A percentile compares a stretch with the other conserved stretches of the same genome.
phyloP scores from a whole-genome alignment of 1,140 invertebrate genomes.

The Maconellicoccus hirsutus region DNA sequence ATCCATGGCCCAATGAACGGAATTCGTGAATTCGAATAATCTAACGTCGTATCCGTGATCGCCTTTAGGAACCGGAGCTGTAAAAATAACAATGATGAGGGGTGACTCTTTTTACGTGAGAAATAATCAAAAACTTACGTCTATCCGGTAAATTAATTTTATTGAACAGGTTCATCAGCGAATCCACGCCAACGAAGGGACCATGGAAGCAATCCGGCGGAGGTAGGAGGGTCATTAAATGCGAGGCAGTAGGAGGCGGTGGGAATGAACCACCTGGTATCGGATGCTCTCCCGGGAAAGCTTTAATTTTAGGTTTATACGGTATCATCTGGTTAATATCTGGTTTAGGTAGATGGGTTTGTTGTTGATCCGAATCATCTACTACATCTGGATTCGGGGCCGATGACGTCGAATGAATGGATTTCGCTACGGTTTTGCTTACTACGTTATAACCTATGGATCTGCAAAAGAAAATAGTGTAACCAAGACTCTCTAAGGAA shows the following conservation, averaged over 20 bases:
- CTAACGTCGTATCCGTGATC: slow-evolving; percentile 67
- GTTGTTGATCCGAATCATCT: slow-evolving; percentile 33
- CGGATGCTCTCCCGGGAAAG: slow-evolving; percentile 70
- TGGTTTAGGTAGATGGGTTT: slow-evolving; percentile 49
- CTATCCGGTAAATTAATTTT: slow-evolving; percentile 74
- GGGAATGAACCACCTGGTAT: slow-evolving; percentile 78
- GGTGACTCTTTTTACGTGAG: not conserved
- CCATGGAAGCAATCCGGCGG: slow-evolving; percentile 84
- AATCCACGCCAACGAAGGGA: slow-evolving; percentile 83
- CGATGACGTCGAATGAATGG: slow-evolving; percentile 33
- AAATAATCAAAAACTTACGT: slow-evolving; percentile 43
- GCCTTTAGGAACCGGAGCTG: slow-evolving; percentile 52
- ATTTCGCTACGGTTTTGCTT: slow-evolving; percentile 37
- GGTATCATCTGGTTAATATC: slow-evolving; percentile 93
- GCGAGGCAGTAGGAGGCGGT: slow-evolving; percentile 72
- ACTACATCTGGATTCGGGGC: slow-evolving; percentile 32
- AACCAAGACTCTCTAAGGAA: no score
- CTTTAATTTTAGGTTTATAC: slow-evolving; percentile 78
- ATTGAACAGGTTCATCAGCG: slow-evolving; percentile 77
- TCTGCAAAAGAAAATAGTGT: slow-evolving; percentile 30
- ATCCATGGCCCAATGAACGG: slow-evolving; percentile 73
- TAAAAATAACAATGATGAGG: slow-evolving; percentile 30
- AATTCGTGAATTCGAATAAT: slow-evolving; percentile 72
- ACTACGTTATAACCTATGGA: slow-evolving; percentile 71
- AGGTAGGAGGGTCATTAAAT: slow-evolving; percentile 77